phyloP scores from a whole-genome alignment of 1,140 invertebrate species.

The Pristionchus pacificus region DNA sequence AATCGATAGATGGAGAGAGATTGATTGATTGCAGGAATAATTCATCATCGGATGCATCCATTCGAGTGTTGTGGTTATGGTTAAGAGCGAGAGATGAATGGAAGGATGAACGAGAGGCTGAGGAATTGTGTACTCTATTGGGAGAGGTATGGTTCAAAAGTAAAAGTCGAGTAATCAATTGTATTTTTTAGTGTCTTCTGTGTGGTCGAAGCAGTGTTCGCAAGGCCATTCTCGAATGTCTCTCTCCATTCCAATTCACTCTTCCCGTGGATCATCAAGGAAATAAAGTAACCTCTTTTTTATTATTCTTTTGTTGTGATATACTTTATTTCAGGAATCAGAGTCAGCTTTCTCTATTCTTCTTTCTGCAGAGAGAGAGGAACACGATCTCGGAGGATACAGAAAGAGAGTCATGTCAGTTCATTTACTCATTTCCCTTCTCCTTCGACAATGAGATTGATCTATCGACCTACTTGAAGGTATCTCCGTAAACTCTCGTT shows the following conservation, averaged over 20 bases:
- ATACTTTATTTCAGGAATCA: not conserved
- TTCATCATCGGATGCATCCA: not conserved
- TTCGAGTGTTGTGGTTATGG: not conserved
- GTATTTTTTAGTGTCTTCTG: not conserved
- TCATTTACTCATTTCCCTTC: slow-evolving; percentile 5
- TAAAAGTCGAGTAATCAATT: too few species aligned
- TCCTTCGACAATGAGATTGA: too few species aligned
- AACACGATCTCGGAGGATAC: not conserved
- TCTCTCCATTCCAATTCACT: not conserved
- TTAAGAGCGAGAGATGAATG: not conserved
- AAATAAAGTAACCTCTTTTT: not conserved
- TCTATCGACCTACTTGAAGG: too few species aligned
- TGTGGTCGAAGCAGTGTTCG: not conserved
- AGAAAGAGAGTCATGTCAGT: slow-evolving; percentile 7
- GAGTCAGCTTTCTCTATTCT: not conserved
- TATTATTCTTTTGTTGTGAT: not conserved
- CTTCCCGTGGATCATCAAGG: not conserved
- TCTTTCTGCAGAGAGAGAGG: not conserved
- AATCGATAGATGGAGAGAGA: not conserved
- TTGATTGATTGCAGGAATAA: not conserved
- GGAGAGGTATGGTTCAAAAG: not conserved
- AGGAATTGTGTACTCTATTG: not conserved
- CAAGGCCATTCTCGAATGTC: not conserved
- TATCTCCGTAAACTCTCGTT: not conserved
- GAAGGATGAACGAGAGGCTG: not conserved